A percentile compares a stretch with the other conserved stretches of the same genome.
phyloP scores from a whole-genome alignment of 1,140 invertebrate species.

The Cotesia chilonis region DNA sequence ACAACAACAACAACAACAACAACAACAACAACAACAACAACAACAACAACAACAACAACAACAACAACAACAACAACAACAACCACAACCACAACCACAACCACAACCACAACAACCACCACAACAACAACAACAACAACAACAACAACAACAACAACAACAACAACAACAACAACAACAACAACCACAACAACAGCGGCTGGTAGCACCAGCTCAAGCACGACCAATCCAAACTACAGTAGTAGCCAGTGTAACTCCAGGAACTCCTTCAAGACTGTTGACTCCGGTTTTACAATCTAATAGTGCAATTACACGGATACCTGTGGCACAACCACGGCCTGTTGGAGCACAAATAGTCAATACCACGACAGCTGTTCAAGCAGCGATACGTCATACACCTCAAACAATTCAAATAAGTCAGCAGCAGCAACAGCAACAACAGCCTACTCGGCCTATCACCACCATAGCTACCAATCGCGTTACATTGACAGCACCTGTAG shows the following conservation, averaged over 20 bases:
- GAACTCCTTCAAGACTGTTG: slow-evolving; percentile 56
- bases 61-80: too few relatives aligned
- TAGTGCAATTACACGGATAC: slow-evolving; percentile 54
- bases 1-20: too few relatives aligned
- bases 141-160: too few relatives aligned
- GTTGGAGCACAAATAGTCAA: slow-evolving; percentile 47
- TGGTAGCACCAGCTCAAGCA: slow-evolving; percentile 51
- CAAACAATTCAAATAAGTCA: slow-evolving; percentile 59
- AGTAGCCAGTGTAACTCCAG: slow-evolving; percentile 53
- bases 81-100: too few relatives aligned
- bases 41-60: too few relatives aligned
- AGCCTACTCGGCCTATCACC: slow-evolving; percentile 46
- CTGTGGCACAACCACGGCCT: slow-evolving; percentile 52
- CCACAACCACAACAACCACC: too few relatives aligned
- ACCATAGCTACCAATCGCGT: slow-evolving; percentile 56
- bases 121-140: too few relatives aligned
- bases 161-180: too few relatives aligned
- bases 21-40: too few relatives aligned
- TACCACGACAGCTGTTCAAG: slow-evolving; percentile 47
- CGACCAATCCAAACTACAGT: slow-evolving; percentile 60
- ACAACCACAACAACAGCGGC: slow-evolving; percentile 34
- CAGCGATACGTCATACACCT: slow-evolving; percentile 49
- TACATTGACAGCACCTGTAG: slow-evolving; percentile 57
- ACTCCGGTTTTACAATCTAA: slow-evolving; percentile 59
- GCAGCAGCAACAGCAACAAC: slow-evolving; percentile 13